Percentiles rank a stretch among this genome's conserved stretches.
These are phyloP conservation scores for Fukomys damarensis DNA, from an alignment of 2,113 vertebrate genomes.

Conservation along the genomic window DNA sequence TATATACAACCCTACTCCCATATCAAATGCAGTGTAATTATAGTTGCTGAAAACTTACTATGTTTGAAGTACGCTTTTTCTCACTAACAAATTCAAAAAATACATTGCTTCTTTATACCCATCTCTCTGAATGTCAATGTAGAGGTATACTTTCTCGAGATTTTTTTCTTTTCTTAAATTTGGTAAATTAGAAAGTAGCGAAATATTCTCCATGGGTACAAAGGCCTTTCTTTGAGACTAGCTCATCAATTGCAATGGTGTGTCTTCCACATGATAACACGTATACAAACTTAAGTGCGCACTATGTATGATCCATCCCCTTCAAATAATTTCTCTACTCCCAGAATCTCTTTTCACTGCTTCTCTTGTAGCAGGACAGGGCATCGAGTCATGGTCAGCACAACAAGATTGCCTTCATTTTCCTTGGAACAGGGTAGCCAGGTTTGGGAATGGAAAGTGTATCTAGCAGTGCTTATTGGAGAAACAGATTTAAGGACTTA, in stretches of 20 bases:
- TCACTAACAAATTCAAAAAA: background rate
- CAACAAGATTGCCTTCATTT: background rate
- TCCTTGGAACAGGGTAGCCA: background rate
- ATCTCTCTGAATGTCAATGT: background rate
- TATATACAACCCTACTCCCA: background rate
- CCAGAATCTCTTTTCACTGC: background rate
- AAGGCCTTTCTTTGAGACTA: background rate
- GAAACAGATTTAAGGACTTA: background rate
- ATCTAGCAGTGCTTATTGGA: background rate
- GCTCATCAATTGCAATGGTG: background rate
- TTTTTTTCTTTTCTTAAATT: slow-evolving; percentile 35
- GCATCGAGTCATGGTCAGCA: background rate
- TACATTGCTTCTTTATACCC: background rate
- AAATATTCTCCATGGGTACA: background rate
- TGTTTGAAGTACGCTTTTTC: slow-evolving; percentile 33
- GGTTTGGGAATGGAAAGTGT: background rate
- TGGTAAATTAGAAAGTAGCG: background rate
- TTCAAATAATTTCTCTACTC: slow-evolving; percentile 1
- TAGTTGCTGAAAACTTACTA: background rate
- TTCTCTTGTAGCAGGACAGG: background rate
- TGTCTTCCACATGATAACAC: background rate
- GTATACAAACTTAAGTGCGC: background rate
- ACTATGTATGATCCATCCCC: background rate
- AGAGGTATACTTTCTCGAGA: background rate
- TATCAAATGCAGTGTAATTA: background rate